These are phyloP conservation scores for Zapus hudsonius DNA, from an alignment of 2,113 vertebrate genomes.

Conservation along the genomic window DNA sequence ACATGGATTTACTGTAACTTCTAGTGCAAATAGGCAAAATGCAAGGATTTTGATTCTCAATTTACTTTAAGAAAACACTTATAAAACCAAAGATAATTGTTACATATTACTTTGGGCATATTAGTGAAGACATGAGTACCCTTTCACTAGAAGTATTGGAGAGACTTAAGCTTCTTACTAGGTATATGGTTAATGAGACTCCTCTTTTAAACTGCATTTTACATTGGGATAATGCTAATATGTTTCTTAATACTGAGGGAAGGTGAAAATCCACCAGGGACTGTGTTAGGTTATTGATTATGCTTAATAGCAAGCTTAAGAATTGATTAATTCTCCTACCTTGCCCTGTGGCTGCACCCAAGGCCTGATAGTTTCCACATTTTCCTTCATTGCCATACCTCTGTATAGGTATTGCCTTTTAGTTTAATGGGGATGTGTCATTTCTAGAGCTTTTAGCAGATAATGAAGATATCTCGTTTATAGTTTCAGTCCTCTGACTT, in stretches of 20 bases:
- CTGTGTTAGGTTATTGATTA: background rate
- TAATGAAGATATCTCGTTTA: background rate
- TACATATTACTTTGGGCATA: background rate
- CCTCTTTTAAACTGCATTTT: background rate
- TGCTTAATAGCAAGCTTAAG: background rate
- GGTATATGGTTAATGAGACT: background rate
- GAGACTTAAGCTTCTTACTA: background rate
- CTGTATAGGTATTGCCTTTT: too few relatives aligned
- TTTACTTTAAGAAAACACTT: slow-evolving; percentile 15
- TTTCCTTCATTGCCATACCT: background rate
- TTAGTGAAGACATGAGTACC: background rate
- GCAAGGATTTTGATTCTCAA: background rate
- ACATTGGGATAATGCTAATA: too few relatives aligned
- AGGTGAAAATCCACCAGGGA: too few relatives aligned
- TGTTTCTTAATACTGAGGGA: too few relatives aligned
- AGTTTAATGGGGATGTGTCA: too few relatives aligned
- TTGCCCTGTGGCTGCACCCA: background rate
- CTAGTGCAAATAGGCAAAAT: background rate
- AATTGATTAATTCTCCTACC: background rate
- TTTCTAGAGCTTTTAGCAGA: too few relatives aligned
- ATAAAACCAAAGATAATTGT: background rate
- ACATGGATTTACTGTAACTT: background rate
- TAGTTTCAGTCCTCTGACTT: background rate
- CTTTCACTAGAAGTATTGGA: background rate
- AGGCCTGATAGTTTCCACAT: background rate